Conservation (phyloP, 2,888 invertebrate species). For the Cosmia trapezina region DNA sequence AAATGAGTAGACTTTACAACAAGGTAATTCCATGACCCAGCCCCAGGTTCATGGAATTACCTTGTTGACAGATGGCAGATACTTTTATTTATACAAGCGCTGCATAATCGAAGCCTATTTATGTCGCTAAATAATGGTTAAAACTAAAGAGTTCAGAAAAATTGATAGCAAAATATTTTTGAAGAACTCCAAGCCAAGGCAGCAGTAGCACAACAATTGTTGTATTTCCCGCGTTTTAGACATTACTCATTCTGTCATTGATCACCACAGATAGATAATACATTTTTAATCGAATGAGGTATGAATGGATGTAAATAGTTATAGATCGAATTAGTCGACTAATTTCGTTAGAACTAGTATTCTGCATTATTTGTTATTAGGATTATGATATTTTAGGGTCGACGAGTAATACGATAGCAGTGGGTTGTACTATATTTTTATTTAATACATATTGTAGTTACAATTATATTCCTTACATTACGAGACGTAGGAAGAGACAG, state of each 20-base stretch:
- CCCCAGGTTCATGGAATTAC: no score
- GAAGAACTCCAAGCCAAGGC: background rate
- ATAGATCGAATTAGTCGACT: background rate
- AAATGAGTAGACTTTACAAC: no score
- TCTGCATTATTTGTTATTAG: no score
- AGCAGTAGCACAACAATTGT: background rate
- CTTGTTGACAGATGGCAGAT: background rate
- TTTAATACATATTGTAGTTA: no score
- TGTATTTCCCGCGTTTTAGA: slow-evolving; percentile 18
- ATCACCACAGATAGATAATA: slow-evolving; percentile 19
- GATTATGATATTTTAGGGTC: no score
- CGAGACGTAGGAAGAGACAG: no score
- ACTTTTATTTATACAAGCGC: background rate
- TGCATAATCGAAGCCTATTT: background rate
- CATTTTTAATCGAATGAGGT: background rate
- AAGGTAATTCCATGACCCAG: no score
- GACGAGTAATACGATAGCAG: no score
- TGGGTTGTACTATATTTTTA: no score
- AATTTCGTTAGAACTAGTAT: background rate
- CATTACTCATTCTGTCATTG: background rate
- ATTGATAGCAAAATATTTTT: no score
- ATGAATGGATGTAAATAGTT: background rate
- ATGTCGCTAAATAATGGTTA: background rate
- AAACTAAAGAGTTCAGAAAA: background rate
- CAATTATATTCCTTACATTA: no score